These are phyloP conservation scores for Pomatorhinus ruficollis DNA, from an alignment of 2,113 vertebrate genomes.

Conservation along the genomic window DNA sequence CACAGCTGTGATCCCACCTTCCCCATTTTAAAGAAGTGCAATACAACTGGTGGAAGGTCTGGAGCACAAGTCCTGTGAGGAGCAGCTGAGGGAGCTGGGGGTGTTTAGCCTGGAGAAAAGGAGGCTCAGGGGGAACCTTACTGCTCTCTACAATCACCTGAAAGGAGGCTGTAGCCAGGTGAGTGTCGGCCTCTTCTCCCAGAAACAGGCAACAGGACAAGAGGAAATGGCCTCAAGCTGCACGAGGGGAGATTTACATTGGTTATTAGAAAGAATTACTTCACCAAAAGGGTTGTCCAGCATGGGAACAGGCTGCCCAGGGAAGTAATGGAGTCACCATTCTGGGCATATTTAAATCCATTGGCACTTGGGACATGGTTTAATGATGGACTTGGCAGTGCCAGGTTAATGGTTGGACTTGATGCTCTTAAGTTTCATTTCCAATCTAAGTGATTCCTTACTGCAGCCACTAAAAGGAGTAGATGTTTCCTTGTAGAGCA, in stretches of 20 bases:
- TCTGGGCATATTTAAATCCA: background rate
- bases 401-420: background rate
- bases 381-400: background rate
- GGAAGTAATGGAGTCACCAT: background rate
- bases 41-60: background rate
- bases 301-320: background rate
- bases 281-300: background rate
- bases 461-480: background rate
- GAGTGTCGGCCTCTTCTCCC: accelerated
- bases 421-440: background rate
- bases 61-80: background rate
- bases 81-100: background rate
- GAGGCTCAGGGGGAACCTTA: background rate
- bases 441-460: background rate
- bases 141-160: background rate
- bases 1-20: background rate
- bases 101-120: background rate
- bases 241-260: accelerated
- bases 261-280: background rate
- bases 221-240: background rate
- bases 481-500: background rate
- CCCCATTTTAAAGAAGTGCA: accelerated
- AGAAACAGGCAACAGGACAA: background rate
- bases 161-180: background rate
- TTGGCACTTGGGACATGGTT: background rate